These are phyloP conservation scores for Caenorhabditis remanei DNA, from an alignment of 1,140 invertebrate genomes.

Conservation along the genomic window DNA sequence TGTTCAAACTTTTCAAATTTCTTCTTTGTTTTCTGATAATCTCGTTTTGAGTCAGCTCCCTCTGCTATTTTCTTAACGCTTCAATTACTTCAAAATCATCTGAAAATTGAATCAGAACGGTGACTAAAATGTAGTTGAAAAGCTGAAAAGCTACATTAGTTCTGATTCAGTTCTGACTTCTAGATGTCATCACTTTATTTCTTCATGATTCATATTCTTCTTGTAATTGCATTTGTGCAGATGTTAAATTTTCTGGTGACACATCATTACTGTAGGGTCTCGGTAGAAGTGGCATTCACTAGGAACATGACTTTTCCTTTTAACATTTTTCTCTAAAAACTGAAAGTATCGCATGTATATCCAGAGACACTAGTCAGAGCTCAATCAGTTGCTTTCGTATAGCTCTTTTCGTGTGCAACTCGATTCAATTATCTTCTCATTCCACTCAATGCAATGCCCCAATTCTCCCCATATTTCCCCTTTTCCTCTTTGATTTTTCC, in stretches of 20 bases:
- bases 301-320: too few relatives aligned
- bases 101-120: background rate
- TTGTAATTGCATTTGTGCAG: too few relatives aligned
- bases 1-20: background rate
- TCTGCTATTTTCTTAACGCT: too few relatives aligned
- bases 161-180: background rate
- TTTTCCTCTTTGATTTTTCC: background rate
- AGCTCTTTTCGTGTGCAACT: constrained; percentile 6
- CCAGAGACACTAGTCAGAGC: background rate
- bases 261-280: too few relatives aligned
- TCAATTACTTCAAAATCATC: too few relatives aligned
- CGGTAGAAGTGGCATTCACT: too few relatives aligned
- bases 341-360: too few relatives aligned
- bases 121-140: background rate
- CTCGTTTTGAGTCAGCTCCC: too few relatives aligned
- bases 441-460: background rate
- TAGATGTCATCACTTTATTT: background rate
- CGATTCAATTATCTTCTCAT: constrained; percentile 52
- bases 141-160: background rate
- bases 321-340: too few relatives aligned
- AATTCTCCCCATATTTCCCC: background rate
- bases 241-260: too few relatives aligned
- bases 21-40: background rate
- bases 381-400: constrained; percentile 27
- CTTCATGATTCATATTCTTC: too few relatives aligned